Percentiles rank a stretch among this genome's conserved stretches.
Conservation (phyloP, 2,113 vertebrate genomes). For the Cervus canadensis region DNA sequence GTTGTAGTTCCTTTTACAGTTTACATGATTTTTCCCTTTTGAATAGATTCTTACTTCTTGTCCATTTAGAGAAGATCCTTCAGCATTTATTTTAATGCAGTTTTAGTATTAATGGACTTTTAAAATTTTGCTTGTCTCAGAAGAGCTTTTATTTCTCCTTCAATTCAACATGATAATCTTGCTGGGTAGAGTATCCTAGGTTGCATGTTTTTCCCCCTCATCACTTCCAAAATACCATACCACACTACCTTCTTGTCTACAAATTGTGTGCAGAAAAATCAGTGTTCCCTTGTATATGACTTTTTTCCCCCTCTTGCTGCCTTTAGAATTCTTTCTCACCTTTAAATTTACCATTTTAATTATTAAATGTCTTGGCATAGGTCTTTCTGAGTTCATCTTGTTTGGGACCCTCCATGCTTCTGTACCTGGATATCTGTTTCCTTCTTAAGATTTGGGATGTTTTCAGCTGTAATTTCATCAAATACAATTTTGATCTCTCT, state of each 20-base stretch:
- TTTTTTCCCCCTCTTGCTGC: not conserved
- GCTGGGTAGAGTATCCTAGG: not conserved
- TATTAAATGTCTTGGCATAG: not conserved
- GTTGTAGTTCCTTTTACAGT: not conserved
- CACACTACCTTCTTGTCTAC: not conserved
- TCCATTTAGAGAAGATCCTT: not conserved
- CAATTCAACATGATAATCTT: not conserved
- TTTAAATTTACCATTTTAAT: not conserved
- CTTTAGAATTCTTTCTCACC: not conserved
- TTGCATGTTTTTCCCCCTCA: not conserved
- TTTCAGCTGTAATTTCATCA: not conserved
- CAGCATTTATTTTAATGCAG: not conserved
- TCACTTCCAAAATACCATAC: not conserved
- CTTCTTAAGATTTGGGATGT: not conserved
- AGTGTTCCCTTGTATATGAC: not conserved
- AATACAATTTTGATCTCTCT: not conserved
- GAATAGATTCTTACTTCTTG: not conserved
- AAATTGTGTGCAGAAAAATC: not conserved
- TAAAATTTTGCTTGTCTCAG: not conserved
- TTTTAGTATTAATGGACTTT: not conserved
- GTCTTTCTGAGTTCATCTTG: not conserved
- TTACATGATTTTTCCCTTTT: not conserved
- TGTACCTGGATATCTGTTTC: not conserved
- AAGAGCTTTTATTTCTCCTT: not conserved
- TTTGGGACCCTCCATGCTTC: not conserved